Percentiles rank a stretch among this genome's conserved stretches.
Evolutionary conservation across 2,888 invertebrate genomes (phyloP).

Genomic region (Morinoia aosen): DNA sequence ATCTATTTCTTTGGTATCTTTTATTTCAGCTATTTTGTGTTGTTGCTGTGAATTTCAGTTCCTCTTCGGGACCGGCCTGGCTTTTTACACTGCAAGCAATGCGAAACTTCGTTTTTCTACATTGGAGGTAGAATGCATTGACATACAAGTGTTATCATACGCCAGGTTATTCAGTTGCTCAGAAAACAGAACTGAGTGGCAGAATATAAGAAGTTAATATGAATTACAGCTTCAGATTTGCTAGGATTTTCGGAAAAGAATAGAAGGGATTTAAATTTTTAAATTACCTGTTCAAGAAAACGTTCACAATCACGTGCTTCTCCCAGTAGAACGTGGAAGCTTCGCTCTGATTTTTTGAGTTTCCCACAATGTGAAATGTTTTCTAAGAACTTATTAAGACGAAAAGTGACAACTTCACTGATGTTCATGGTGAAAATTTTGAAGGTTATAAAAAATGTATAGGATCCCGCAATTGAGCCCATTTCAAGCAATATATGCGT

Average conservation of each 20-base stretch:
- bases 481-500: background rate
- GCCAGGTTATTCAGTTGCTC: too few relatives aligned
- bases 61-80: too few relatives aligned
- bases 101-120: too few relatives aligned
- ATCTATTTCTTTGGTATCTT: too few relatives aligned
- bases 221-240: too few relatives aligned
- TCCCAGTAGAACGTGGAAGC: background rate
- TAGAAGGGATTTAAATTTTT: background rate
- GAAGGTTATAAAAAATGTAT: background rate
- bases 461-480: background rate
- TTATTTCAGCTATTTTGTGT: too few relatives aligned
- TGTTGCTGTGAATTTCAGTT: too few relatives aligned
- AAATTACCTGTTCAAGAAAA: background rate
- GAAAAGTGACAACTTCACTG: background rate
- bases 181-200: too few relatives aligned
- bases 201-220: too few relatives aligned
- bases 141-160: too few relatives aligned
- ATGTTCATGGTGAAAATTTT: background rate
- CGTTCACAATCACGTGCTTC: background rate
- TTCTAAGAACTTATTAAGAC: background rate
- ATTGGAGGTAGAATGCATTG: too few relatives aligned
- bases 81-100: too few relatives aligned
- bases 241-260: background rate
- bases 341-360: background rate
- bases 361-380: background rate